phyloP scores from a whole-genome alignment of 1,140 invertebrate genomes.

The Bombus terrestris region DNA sequence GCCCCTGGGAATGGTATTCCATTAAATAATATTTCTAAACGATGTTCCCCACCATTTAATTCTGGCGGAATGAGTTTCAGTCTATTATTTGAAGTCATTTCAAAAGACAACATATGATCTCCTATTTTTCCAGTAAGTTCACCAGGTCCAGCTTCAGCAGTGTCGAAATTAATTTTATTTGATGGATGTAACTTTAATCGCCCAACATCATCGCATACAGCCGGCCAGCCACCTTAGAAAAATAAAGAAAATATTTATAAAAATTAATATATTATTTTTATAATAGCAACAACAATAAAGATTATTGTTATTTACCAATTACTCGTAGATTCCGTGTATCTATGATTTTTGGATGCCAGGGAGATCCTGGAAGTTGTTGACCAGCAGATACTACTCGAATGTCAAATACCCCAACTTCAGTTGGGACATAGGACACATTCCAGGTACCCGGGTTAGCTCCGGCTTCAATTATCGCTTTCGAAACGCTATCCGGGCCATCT shows the following conservation, averaged over 20 bases:
- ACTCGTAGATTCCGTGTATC: conserved; percentile 87
- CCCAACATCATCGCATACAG: conserved; percentile 88
- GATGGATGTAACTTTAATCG: conserved; percentile 87
- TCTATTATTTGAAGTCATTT: conserved; percentile 80
- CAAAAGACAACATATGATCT: conserved; percentile 77
- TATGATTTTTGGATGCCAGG: conserved; percentile 89
- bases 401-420: conserved; percentile 89
- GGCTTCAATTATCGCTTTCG: conserved; percentile 83
- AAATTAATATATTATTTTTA: background rate
- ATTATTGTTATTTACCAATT: conserved; percentile 76
- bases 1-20: conserved; percentile 85
- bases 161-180: conserved; percentile 89
- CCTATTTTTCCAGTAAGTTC: conserved; percentile 82
- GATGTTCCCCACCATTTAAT: conserved; percentile 80
- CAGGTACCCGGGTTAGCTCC: conserved; percentile 82
- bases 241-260: background rate
- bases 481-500: conserved; percentile 87
- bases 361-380: conserved; percentile 85
- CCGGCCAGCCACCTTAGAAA: conserved; percentile 90
- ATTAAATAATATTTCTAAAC: conserved; percentile 89
- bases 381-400: conserved; percentile 89
- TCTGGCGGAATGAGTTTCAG: conserved; percentile 77
- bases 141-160: conserved; percentile 89
- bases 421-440: conserved; percentile 87
- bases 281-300: background rate